phyloP scores from a whole-genome alignment of 2,888 invertebrate genomes.

The Sericinus montela region DNA sequence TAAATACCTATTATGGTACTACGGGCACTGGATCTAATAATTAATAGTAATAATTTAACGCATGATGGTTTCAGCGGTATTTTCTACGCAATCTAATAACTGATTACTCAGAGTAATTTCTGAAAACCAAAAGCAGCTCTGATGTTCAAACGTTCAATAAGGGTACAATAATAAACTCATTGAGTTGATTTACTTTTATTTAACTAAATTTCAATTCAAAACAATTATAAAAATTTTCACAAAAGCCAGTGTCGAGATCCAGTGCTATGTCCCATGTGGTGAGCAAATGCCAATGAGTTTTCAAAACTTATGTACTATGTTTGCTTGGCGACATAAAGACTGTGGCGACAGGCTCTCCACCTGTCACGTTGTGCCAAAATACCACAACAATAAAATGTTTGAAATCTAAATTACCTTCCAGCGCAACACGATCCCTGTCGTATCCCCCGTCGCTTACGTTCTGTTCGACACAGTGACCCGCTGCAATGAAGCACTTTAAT shows the following conservation, averaged over 20 bases:
- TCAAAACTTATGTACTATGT: too few relatives aligned
- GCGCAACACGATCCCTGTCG: neutral
- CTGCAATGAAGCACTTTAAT: too few relatives aligned
- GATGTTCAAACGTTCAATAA: neutral
- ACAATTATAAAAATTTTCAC: too few relatives aligned
- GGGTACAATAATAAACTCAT: neutral
- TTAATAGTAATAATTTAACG: conserved; percentile 6
- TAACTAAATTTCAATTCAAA: too few relatives aligned
- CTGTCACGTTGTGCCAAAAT: neutral
- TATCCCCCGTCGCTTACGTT: neutral
- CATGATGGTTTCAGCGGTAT: neutral
- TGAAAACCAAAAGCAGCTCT: neutral
- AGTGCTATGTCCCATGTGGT: too few relatives aligned
- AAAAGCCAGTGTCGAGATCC: too few relatives aligned
- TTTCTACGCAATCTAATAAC: neutral
- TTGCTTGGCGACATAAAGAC: too few relatives aligned
- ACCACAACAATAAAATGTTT: too few relatives aligned
- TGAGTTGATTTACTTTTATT: neutral
- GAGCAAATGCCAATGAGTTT: too few relatives aligned
- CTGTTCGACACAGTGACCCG: conserved; percentile 10
- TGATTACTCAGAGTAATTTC: neutral
- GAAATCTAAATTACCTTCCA: neutral
- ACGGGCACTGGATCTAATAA: neutral
- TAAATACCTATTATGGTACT: too few relatives aligned
- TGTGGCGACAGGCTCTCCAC: too few relatives aligned